Evolutionary conservation across 1,140 invertebrate species (phyloP), one percentile per base, ranked within the genome.

Genomic region (Odontomachus brunneus): DNA sequence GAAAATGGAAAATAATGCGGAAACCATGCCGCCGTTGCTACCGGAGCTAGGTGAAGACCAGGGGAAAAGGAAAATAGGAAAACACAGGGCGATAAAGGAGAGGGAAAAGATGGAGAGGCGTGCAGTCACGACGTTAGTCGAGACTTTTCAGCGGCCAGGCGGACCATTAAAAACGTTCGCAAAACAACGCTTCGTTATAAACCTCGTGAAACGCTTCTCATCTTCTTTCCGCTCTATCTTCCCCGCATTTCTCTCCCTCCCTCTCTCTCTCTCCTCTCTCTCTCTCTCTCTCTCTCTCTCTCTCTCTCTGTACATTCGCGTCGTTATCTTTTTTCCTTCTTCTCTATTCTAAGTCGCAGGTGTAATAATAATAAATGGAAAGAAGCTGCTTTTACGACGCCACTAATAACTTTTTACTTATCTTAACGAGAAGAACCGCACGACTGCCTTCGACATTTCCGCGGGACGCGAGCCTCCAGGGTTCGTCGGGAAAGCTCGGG

Each of bases 131-230:
- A 90, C 86, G 90, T 89, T 88, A 84, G 81, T 76, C 60, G 89
- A 82, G 89, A 90, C 87, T 92, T 91, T 90, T 91, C 88, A 88
- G 84, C 82, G 82, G 57, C 57, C 62, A 48, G 24, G 75, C 76
- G 76, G 84, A 80, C 89, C 90, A 90, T 92, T 92, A 91, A 92
- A 91, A 89, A 86, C 85, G 85, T 87, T 88, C 81, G 84, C 80
- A 82, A 91, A 91, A 91, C 89, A 91, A 91, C 90, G 84, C 85
- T 91, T 91, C 88, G 86, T 91, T 91, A 92, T 90, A 89, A 90
- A 89, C 84, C 84, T 80, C 69, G 63, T 80, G 71, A 73, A 89
- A 81, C 71, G 51, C 72, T 71, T 80, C 84, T 84, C 75, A 17
- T 83, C 49, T 65, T 72, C 59, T 57, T 51, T 11, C 49, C 60